A percentile compares a stretch with the other conserved stretches of the same genome.
Evolutionary conservation across 2,797 vertebrate genomes (phyloP).

Genomic region (Onychomys leucogaster): DNA sequence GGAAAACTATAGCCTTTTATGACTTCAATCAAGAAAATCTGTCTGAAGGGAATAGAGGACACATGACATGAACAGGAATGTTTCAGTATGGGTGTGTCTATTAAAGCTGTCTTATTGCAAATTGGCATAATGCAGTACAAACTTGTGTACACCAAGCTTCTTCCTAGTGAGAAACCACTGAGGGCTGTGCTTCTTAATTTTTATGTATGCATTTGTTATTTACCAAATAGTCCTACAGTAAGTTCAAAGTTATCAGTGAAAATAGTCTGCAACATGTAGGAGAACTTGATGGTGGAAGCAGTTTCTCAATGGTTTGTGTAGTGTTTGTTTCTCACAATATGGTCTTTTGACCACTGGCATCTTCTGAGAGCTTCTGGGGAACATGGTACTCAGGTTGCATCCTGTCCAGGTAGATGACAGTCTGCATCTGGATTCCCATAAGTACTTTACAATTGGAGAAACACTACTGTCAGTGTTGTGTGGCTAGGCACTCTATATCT

Average conservation of each 20-base stretch:
- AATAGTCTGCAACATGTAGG: not conserved
- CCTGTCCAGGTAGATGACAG: not conserved
- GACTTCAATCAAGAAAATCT: constrained; percentile 7
- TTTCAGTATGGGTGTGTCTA: not conserved
- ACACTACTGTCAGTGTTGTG: not conserved
- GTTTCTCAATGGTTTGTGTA: not conserved
- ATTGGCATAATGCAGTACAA: not conserved
- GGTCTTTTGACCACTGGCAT: not conserved
- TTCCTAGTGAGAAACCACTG: not conserved
- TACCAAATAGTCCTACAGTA: not conserved
- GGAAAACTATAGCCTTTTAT: not conserved
- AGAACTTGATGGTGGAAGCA: not conserved
- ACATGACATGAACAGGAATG: not conserved
- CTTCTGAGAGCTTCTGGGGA: not conserved
- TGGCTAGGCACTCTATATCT: not conserved
- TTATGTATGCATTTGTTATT: not conserved
- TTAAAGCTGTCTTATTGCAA: constrained; percentile 25
- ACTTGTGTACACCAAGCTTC: not conserved
- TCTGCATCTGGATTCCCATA: not conserved
- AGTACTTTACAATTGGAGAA: not conserved
- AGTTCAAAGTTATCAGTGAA: not conserved
- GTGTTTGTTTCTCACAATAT: not conserved
- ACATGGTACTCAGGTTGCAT: not conserved
- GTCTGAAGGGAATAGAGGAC: not conserved
- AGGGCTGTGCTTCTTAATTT: not conserved